Evolutionary conservation across 2,113 vertebrate genomes (phyloP), one percentile per base, ranked within the genome.

Genomic region (Platichthys flesus): DNA sequence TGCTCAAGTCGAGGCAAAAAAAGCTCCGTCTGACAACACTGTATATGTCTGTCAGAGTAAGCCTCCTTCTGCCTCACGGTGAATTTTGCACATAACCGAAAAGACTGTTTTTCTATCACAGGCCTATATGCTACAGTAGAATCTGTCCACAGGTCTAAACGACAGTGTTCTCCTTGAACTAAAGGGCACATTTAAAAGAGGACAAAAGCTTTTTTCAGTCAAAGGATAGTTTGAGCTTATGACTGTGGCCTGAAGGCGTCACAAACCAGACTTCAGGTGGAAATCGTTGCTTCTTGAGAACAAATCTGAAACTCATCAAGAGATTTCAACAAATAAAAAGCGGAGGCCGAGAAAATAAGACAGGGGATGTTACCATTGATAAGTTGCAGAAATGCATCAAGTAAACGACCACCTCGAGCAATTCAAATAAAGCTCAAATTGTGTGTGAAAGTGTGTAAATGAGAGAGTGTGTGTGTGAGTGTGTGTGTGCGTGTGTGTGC

Each of bases 81-180:
- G 63, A 74, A 71, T 63, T 91, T 90, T 92, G 91, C 91, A 90
- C 88, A 89, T 70, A 76, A 24, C 83, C 76, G 69, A 81, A n/a
- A 57, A 74, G 74, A 81, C 85, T 78, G 80, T 89, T 87, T 81
- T 83, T 80, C 66, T 86, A 40, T 58, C 6, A 13, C 74, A 45
- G 82, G 66, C 66, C 78, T 81, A 35, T 55, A 85, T 24, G 84
- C 74, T 77, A 12, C 68, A 65, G 56, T 63, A 59, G 55, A 78
- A 9, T 79, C 76, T 83, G 74, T 79, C 72, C 62, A 58, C 35
- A 65, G 54, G 62, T 2, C 26, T 49, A 18, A 54, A 67, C 62
- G 9, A 51, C 28, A 31, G 59, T n/a, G 2, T 52, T 49, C 73
- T 75, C 40, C 63, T 69, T 28, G 58, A 77, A 51, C 42, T 55